phyloP scores from a whole-genome alignment of 1,140 invertebrate genomes.

The Apolygus lucorum region DNA sequence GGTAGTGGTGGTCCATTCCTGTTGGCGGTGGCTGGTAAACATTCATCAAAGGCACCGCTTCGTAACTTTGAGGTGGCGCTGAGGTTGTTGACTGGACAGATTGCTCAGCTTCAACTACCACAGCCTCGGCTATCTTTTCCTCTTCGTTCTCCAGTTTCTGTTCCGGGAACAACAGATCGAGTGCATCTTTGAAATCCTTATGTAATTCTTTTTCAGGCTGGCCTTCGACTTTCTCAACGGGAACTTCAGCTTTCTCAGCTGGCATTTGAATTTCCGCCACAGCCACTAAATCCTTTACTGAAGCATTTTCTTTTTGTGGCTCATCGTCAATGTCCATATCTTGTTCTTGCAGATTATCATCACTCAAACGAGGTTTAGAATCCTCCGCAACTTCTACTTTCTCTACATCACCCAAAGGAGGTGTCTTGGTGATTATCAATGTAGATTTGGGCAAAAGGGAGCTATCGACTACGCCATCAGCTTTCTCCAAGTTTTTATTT shows the following conservation, averaged over 20 bases:
- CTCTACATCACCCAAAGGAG: not conserved
- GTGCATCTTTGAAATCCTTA: conserved; percentile 29
- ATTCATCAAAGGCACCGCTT: too few relatives aligned
- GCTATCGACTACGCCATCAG: not conserved
- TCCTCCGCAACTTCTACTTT: not conserved
- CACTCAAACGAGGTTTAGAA: not conserved
- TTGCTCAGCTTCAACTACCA: not conserved
- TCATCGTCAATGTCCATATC: conserved; percentile 29
- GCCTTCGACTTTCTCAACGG: not conserved
- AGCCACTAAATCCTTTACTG: not conserved
- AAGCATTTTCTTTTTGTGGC: conserved; percentile 3
- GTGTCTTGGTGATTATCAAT: conserved; percentile 22
- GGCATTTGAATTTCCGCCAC: not conserved
- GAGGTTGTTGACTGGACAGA: not conserved
- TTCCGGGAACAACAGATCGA: conserved; percentile 30
- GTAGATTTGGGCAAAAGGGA: conserved; percentile 13
- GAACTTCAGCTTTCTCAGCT: not conserved
- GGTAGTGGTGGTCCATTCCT: not conserved
- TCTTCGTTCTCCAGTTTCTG: conserved; percentile 5
- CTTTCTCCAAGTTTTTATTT: not conserved
- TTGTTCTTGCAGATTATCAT: conserved; percentile 25
- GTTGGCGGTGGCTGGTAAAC: not conserved
- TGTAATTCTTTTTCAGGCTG: conserved; percentile 24
- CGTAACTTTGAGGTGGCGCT: conserved; percentile 3
- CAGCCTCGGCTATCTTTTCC: not conserved